Evolutionary conservation across 2,888 invertebrate genomes (phyloP), one percentile per base, ranked within the genome.

Genomic region (Himalopsyche anomala): DNA sequence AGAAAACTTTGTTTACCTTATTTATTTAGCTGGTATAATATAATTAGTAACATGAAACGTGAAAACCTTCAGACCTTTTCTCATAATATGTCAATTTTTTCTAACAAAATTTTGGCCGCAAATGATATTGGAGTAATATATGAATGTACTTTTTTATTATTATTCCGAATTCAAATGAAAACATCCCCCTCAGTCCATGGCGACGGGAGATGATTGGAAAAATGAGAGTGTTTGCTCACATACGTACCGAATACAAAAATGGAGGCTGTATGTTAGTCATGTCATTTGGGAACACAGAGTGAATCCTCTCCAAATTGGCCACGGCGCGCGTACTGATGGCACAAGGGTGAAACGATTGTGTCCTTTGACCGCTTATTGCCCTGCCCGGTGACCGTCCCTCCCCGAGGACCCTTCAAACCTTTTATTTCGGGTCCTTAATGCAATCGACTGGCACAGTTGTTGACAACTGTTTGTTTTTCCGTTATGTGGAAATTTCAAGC

Each of bases 261-360:
- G 62, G 28, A 62, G 62, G 62, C 28, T 62, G 62, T 62, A 62
- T 62, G 62, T 62, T 62, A 62, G 62, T 62, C 62, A 62, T 62
- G 62, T 62, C 19, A 62, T 62, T 62, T 62, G 62, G 62, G 62
- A 19, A 62, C 62, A 62, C 62, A 62, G 62, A 62, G 62, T 62
- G 62, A 62, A 28, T 62, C 62, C 62, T 62, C 62, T 62, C 62
- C 62, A 62, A 62, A 62, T 62, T 62, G 62, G 62, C 62, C 62
- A 28, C 62, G 28, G 62, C 62, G 62, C 28, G 28, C 19, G 28
- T n/a, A 62, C 62, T 62, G 62, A 62, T 62, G 62, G 62, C 62
- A 62, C 62, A 62, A 62, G 62, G 62, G 62, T 62, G 62, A 62
- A 62, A 62, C 62, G 62, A 62, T 62, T 62, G 62, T 62, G 62